Conservation (phyloP, 2,113 vertebrate genomes). For the Hyla sarda region DNA sequence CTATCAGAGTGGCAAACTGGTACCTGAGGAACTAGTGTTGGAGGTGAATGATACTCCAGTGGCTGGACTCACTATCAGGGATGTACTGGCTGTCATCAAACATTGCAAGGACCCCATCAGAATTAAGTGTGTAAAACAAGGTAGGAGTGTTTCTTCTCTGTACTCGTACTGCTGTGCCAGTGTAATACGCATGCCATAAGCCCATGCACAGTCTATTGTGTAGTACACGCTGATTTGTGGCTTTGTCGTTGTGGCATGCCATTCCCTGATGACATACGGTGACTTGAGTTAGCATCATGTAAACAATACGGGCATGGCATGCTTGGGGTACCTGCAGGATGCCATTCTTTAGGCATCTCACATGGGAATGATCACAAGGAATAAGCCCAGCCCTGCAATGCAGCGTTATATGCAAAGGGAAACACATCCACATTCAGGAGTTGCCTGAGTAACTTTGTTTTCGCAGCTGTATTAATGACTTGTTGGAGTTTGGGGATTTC, state of each 20-base stretch:
- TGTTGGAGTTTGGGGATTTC: constrained; percentile 38
- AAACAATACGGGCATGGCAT: background rate
- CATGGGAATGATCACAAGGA: background rate
- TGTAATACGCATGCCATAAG: background rate
- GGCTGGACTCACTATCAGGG: constrained; percentile 93
- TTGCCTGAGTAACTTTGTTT: constrained; percentile 55
- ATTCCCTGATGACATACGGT: background rate
- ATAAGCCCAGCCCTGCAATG: constrained; percentile 51
- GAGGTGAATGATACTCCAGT: constrained; percentile 97
- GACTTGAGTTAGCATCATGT: background rate
- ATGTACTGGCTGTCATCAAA: constrained; percentile 91
- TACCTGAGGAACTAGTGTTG: constrained; percentile 87
- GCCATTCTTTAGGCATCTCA: background rate
- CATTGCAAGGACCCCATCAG: constrained; percentile 96
- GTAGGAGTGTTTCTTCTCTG: constrained; percentile 70
- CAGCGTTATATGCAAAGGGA: constrained; percentile 21
- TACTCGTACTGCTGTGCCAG: background rate
- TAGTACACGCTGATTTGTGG: background rate
- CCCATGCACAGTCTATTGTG: background rate
- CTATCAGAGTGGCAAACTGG: constrained; percentile 82
- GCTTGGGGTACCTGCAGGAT: constrained; percentile 27
- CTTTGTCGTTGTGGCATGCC: background rate
- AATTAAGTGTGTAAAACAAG: constrained; percentile 95
- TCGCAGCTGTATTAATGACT: constrained; percentile 30
- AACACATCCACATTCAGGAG: constrained; percentile 15